Evolutionary conservation across 1,140 invertebrate species (phyloP).

Genomic region (Drosophila nebulosa): DNA sequence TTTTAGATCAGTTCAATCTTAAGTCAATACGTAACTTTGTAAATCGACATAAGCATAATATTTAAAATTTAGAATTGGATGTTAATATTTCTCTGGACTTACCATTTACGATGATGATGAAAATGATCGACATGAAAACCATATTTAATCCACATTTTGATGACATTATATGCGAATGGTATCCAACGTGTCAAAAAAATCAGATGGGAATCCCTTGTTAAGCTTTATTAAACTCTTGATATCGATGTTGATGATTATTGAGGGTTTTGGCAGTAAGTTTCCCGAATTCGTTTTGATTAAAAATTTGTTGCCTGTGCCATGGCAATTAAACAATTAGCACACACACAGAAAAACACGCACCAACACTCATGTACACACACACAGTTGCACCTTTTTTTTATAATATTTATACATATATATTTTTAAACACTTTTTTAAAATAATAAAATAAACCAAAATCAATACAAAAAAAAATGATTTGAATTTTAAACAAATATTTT

Average conservation of each 20-base stretch:
- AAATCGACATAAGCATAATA: too few species aligned
- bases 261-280: background rate
- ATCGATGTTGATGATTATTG: background rate
- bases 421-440: background rate
- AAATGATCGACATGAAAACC: constrained; percentile 80
- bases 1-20: too few species aligned
- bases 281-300: background rate
- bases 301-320: background rate
- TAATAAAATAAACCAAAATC: background rate
- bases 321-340: background rate
- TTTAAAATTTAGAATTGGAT: background rate
- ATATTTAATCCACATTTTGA: constrained; percentile 80
- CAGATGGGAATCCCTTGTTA: constrained; percentile 26
- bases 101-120: constrained; percentile 81
- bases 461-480: background rate
- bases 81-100: constrained; percentile 24
- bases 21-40: too few species aligned
- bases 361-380: background rate
- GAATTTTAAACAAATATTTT: background rate
- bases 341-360: background rate
- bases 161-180: constrained; percentile 75
- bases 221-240: background rate
- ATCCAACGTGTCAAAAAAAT: constrained; percentile 60
- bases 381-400: background rate
- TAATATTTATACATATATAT: background rate